These are phyloP conservation scores for Chouioia cunea DNA, from an alignment of 2,888 invertebrate genomes.

Conservation along the genomic window DNA sequence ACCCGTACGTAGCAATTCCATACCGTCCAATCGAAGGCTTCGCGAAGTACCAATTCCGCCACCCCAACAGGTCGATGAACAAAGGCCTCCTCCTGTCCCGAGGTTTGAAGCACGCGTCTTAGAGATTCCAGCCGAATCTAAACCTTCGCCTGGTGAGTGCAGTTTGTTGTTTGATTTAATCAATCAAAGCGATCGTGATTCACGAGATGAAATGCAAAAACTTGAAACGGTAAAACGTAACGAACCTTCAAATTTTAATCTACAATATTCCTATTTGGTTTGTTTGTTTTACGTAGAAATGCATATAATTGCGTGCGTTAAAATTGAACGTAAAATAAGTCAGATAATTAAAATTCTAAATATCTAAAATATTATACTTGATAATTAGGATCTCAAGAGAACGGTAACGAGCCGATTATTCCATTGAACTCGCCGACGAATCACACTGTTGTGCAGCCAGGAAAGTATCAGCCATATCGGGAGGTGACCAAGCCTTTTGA, in stretches of 20 bases:
- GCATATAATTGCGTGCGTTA: no score
- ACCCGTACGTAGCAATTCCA: constrained; percentile 47
- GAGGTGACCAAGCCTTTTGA: constrained; percentile 97
- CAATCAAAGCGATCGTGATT: background rate
- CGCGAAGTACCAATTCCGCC: no score
- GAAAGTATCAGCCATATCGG: constrained; percentile 90
- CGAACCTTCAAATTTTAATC: no score
- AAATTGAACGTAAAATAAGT: no score
- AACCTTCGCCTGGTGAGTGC: constrained; percentile 67
- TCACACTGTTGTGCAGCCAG: constrained; percentile 87
- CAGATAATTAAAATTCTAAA: no score
- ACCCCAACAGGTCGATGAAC: background rate
- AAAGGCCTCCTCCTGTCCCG: constrained; percentile 28
- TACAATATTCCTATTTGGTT: no score
- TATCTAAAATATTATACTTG: no score
- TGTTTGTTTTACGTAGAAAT: no score
- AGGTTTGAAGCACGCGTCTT: constrained; percentile 70
- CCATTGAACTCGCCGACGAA: constrained; percentile 84
- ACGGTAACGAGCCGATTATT: constrained; percentile 50
- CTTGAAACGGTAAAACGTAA: no score
- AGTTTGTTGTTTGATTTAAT: background rate
- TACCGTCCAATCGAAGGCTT: constrained; percentile 41
- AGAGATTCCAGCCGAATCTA: constrained; percentile 73
- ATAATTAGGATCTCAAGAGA: constrained; percentile 47
- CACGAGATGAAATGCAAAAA: no score